Conservation (phyloP, 2,113 vertebrate genomes). For the Stegastes partitus region DNA sequence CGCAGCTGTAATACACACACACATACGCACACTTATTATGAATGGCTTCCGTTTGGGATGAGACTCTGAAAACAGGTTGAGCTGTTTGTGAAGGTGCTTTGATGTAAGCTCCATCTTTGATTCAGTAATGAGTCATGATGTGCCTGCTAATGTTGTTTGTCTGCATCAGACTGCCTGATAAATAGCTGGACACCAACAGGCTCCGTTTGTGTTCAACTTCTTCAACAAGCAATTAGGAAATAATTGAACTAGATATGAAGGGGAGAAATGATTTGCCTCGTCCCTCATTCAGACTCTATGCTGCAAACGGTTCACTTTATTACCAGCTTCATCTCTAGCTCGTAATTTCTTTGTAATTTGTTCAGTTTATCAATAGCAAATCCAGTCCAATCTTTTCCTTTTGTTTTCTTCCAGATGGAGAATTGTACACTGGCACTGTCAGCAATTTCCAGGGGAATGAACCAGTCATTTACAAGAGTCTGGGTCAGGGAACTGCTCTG, state of each 20-base stretch:
- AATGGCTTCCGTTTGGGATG: slow-evolving; percentile 10
- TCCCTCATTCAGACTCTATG: slow-evolving; percentile 19
- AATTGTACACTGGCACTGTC: slow-evolving; percentile 94
- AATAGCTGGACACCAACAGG: slow-evolving; percentile 48
- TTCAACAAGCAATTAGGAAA: slow-evolving; percentile 66
- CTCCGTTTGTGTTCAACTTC: slow-evolving; percentile 50
- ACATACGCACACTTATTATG: not conserved
- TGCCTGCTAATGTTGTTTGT: slow-evolving; percentile 51
- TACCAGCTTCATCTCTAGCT: not conserved
- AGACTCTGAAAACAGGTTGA: slow-evolving; percentile 10
- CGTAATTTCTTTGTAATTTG: slow-evolving; percentile 5
- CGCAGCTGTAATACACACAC: no score
- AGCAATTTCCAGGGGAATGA: slow-evolving; percentile 98
- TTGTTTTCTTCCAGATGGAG: slow-evolving; percentile 87
- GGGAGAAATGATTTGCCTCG: slow-evolving; percentile 40
- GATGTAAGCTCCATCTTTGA: slow-evolving; percentile 46
- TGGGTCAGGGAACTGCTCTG: slow-evolving; percentile 89
- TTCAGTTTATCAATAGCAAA: slow-evolving; percentile 20
- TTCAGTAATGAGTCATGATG: slow-evolving; percentile 56
- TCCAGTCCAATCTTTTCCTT: slow-evolving; percentile 9
- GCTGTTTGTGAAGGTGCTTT: slow-evolving; percentile 31
- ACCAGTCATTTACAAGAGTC: slow-evolving; percentile 94
- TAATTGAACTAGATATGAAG: slow-evolving; percentile 51
- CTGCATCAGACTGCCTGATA: slow-evolving; percentile 46
- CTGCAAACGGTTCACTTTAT: slow-evolving; percentile 13